Percentiles rank a stretch among this genome's conserved stretches.
phyloP scores from a whole-genome alignment of 1,140 invertebrate species.

The Dendroctonus valens region DNA sequence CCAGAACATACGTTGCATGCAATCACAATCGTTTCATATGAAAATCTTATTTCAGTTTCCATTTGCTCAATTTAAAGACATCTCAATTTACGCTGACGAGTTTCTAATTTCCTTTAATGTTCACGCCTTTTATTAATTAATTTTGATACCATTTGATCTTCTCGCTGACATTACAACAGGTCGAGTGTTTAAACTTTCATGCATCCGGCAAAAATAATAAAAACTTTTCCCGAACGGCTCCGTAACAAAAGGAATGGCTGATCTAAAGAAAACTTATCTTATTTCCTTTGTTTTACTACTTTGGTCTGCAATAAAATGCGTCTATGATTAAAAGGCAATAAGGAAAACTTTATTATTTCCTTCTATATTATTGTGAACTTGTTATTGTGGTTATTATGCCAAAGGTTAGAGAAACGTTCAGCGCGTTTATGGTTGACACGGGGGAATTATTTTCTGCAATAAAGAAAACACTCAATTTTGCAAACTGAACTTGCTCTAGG shows the following conservation, averaged over 20 bases:
- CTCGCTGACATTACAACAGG: slow-evolving; percentile 9
- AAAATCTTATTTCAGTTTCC: no score
- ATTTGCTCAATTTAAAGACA: no score
- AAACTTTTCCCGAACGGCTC: slow-evolving; percentile 13
- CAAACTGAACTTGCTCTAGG: no score
- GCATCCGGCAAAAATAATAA: slow-evolving; percentile 20
- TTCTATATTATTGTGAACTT: neutral
- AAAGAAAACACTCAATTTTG: no score
- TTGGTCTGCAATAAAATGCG: slow-evolving; percentile 12
- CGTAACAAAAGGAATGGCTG: slow-evolving; percentile 16
- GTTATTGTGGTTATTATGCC: neutral
- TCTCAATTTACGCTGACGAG: no score
- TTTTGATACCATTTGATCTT: neutral
- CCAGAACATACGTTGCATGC: no score
- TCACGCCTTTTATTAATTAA: neutral
- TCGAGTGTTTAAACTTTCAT: slow-evolving; percentile 13
- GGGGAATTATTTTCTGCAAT: no score
- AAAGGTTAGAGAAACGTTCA: no score
- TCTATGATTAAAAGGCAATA: slow-evolving; percentile 14
- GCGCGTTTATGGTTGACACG: no score
- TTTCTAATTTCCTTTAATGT: no score
- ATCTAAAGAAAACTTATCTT: slow-evolving; percentile 22
- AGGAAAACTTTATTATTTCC: slow-evolving; percentile 16
- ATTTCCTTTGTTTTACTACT: slow-evolving; percentile 25
- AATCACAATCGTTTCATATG: no score